Evolutionary conservation across 2,797 vertebrate species (phyloP).

Genomic region (Trachops cirrhosus): DNA sequence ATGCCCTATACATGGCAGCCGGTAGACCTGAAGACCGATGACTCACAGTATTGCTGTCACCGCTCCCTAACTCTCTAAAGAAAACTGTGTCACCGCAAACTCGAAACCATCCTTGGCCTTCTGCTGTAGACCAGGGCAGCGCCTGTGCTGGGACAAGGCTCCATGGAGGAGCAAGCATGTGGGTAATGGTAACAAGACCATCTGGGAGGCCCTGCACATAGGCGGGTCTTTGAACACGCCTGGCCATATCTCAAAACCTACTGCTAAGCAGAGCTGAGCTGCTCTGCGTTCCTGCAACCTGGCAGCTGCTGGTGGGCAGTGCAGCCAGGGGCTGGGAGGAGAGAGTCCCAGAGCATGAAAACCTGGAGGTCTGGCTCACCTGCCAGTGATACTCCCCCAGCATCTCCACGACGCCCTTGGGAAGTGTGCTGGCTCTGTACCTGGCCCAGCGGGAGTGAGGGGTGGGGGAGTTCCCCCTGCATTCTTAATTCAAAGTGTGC

Average conservation of each 20-base stretch:
- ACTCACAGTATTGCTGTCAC: neutral
- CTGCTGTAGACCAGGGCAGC: neutral
- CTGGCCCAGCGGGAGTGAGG: neutral
- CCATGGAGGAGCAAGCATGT: no score
- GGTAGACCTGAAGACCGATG: neutral
- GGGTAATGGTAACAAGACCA: neutral
- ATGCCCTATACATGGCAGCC: no score
- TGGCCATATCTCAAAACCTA: no score
- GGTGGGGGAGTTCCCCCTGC: neutral
- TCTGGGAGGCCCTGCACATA: neutral
- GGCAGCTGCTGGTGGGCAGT: neutral
- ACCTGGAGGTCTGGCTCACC: neutral
- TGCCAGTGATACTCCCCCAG: neutral
- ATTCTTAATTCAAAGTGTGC: neutral
- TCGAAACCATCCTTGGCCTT: neutral
- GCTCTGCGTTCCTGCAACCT: neutral
- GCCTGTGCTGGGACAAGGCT: neutral
- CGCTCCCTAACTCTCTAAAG: neutral
- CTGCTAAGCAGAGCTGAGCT: neutral
- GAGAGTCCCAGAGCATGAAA: neutral
- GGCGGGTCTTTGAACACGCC: no score
- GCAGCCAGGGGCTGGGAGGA: neutral
- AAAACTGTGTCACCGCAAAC: neutral
- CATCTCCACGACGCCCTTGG: constrained; percentile 6
- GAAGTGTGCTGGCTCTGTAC: neutral